Percentiles rank a stretch among this genome's conserved stretches.
Conservation (phyloP, 2,113 vertebrate genomes). For the Cygnus buccinator region DNA sequence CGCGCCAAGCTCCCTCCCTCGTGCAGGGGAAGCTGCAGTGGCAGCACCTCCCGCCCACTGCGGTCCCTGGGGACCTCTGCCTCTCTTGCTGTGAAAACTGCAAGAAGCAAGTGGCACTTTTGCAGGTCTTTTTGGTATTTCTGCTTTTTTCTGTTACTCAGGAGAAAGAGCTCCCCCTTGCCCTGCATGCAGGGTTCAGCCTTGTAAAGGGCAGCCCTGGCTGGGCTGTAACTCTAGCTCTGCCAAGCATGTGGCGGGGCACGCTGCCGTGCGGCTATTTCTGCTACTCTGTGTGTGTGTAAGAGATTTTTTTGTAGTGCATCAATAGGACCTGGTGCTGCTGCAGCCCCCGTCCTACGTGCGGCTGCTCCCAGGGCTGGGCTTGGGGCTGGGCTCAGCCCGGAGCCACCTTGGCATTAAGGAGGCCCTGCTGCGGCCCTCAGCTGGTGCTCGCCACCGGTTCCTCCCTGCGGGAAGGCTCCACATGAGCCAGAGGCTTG, state of each 20-base stretch:
- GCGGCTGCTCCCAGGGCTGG: too few relatives aligned
- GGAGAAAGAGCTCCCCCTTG: neutral
- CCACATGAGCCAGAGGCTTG: too few relatives aligned
- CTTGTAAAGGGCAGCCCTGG: neutral
- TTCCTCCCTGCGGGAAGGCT: too few relatives aligned
- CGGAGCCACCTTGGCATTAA: too few relatives aligned
- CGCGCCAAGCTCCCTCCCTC: neutral
- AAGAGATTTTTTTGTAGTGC: neutral
- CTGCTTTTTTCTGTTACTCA: neutral
- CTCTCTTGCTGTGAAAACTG: neutral
- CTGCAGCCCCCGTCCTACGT: too few relatives aligned
- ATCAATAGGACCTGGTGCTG: neutral
- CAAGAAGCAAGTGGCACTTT: rapidly evolving
- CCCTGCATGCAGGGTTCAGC: neutral
- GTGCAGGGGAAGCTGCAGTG: rapidly evolving
- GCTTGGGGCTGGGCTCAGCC: too few relatives aligned
- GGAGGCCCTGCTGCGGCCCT: too few relatives aligned
- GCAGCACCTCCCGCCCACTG: neutral
- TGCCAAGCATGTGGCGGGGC: rapidly evolving
- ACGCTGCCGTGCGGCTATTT: neutral
- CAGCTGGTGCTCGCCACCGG: too few relatives aligned
- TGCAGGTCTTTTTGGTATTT: neutral
- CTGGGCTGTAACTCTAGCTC: neutral
- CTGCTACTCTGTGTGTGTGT: rapidly evolving
- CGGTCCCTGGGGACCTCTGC: too few relatives aligned